Base-by-base conservation (phyloP, 64 coral and sea anemone genomes). In the Montipora efflorescens region DNA sequence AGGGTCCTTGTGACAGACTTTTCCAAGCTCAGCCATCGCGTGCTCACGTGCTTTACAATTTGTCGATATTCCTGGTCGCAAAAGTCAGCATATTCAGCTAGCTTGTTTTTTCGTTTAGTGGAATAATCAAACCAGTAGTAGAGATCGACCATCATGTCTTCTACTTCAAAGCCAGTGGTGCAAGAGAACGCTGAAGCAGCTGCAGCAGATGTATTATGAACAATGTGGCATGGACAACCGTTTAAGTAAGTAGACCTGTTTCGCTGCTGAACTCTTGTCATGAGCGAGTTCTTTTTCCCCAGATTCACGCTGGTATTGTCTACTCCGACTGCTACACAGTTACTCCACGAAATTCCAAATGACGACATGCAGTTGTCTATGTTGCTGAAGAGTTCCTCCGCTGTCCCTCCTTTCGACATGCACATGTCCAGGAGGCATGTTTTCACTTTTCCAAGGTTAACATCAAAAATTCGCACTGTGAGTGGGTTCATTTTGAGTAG, bases 61-160 rank as follows among this genome's bases (percentile, higher is more conserved):
- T 91, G n/a, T 0, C 59, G 77, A 23, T 91, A 91, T 23, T 81
- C 89, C 43, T 80, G 78, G 78, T 91, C 77, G 18, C 76, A 91
- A 67, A 81, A 91, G 5, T 58, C 52, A 0, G 76, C n/a, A 53
- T 90, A 90, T 57, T 90, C 88, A 47, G 14, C 61, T 21, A 91
- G 62, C 5, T n/a, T 43, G 28, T 45, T 25, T 14, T 91, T 91
- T 48, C 75, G 20, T 59, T 91, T 81, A 3, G 76, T 91, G 59
- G 77, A 71, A 13, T 92, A 36, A 49, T 78, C 48, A 48, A 92
- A 78, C 10, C 11, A 92, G 74, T 92, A 92, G 11, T 59, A 92
- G 14, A 92, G 15, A 58, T 92, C 72, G 19, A 92, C 81, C 8
- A 74, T 11, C 1, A 86, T 57, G 7, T 92, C 81, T 1, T 83